Base-by-base conservation (phyloP, 1,140 invertebrate genomes). In the Agrilus planipennis region DNA sequence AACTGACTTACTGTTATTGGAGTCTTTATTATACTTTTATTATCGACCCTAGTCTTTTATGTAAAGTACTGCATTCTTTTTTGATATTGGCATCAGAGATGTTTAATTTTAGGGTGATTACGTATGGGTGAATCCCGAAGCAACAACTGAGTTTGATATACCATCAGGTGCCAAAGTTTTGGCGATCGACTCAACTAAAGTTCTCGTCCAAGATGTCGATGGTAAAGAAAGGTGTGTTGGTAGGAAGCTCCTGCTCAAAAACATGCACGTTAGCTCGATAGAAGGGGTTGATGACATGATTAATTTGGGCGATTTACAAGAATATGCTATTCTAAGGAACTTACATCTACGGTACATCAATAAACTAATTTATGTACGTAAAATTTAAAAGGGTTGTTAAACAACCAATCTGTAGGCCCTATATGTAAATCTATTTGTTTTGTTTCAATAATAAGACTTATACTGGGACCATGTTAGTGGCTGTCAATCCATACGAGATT, bases 241-340 rank as follows among this genome's bases (percentile, higher is more conserved):
- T 7, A 53, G 66, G 1, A 62, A 64, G 5, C 66, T 75, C 54
- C 64, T 79, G 19, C 71, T 92, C 31, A 85, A 86, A 57, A 73
- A 79, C 19, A 88, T 94, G 77, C 89, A 94, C 61, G 68, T 80
- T 2, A 84, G 85, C 2, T 92, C 87, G 0, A 69, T 87, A 18
- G 69, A 80, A 46, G 84, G 84, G 30, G 86, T 94, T 4, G 89
- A 93, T 62, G 90, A 96, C 61, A 93, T 96, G 89, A 93, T 94
- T 45, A 82, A 79, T 15, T 65, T 95, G 25, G 87, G 85, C 5
- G 91, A 95, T 66, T 67, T 94, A 15, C 86, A 94, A 58, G 90
- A 95, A 62, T 84, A 88, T 53, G 86, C 89, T 5, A 92, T 96
- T 50, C 67, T 95, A 10, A 70, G 89, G 40, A 95, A 95, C 71